Evolutionary conservation across 1,140 invertebrate species (phyloP), one percentile per base, ranked within the genome.

Genomic region (Limonius californicus): DNA sequence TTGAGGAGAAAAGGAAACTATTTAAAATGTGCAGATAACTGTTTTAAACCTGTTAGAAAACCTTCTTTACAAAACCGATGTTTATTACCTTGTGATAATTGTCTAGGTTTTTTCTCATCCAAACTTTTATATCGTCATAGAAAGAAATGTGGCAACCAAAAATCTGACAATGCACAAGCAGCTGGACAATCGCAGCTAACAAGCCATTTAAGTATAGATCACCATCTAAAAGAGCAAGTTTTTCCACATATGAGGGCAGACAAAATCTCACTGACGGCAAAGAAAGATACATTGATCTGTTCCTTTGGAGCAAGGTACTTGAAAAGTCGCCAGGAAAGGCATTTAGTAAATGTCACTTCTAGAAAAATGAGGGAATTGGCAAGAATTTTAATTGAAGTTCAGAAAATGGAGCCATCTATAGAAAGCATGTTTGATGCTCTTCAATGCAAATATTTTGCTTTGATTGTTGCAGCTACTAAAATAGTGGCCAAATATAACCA

Each of bases 231-330:
- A 56, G 27, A 54, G 14, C 2, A 35, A 15, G 59, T 61, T 3
- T 61, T 61, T 54, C 59, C 59, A 7, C 6, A 18, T 6, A 61
- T 61, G 59, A 61, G 59, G 19, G 20, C 59, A n/a, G 59, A 61
- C 18, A 14, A 61, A 14, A 27, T 61, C 2, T 61, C 53, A 3
- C 53, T 61, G 42, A 65, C 62, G 18, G 66, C 67, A 9, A 68
- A 67, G 63, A 21, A 15, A 47, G 62, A 68, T 60, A 2, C 14
- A 0, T 60, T 70, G 23, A 68, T 68, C 39, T 70, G 68, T 65
- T 64, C 68, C n/a, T 70, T 64, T 35, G 68, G 63, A 54, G 53
- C 62, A 2, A 65, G 68, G 54, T 70, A 70, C 54, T 63, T 70
- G 54, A 70, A 67, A 65, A 68, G 54, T 21, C 68, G 67, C 47